A percentile compares a stretch with the other conserved stretches of the same genome.
Conservation (phyloP, 1,140 invertebrate genomes). For the Agrilus planipennis region DNA sequence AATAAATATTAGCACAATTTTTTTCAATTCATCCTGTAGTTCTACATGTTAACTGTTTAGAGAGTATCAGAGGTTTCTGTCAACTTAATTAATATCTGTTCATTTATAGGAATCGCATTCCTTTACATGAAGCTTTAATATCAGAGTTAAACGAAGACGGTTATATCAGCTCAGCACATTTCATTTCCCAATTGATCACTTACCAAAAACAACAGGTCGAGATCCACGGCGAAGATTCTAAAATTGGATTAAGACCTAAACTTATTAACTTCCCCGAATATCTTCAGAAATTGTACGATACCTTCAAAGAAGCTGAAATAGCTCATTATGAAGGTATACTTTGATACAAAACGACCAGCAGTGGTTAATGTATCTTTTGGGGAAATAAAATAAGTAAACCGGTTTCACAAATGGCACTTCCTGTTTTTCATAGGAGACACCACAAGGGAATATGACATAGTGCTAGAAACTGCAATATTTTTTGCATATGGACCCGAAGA, state of each 20-base stretch:
- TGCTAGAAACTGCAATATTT: slow-evolving; percentile 35
- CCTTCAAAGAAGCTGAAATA: slow-evolving; percentile 35
- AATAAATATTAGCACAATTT: not conserved
- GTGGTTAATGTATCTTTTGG: slow-evolving; percentile 1
- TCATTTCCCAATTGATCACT: slow-evolving; percentile 39
- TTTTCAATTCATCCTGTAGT: no score
- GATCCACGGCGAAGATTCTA: slow-evolving; percentile 36
- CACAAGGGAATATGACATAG: slow-evolving; percentile 30
- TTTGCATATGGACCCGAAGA: slow-evolving; percentile 38
- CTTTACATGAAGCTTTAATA: slow-evolving; percentile 39
- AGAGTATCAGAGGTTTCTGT: no score
- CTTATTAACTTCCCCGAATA: slow-evolving; percentile 35
- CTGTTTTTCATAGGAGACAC: slow-evolving; percentile 1
- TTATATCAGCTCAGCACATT: slow-evolving; percentile 34
- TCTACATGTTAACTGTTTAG: no score
- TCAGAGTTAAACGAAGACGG: slow-evolving; percentile 40
- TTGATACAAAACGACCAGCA: no score
- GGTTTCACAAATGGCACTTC: no score
- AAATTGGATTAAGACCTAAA: slow-evolving; percentile 23
- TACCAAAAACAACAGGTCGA: slow-evolving; percentile 37
- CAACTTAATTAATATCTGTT: no score
- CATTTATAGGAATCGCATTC: slow-evolving; percentile 35
- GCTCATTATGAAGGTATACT: slow-evolving; percentile 19
- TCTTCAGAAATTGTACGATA: slow-evolving; percentile 34
- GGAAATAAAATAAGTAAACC: no score